phyloP scores from a whole-genome alignment of 1,140 invertebrate genomes.

The Lanistes nyassanus region DNA sequence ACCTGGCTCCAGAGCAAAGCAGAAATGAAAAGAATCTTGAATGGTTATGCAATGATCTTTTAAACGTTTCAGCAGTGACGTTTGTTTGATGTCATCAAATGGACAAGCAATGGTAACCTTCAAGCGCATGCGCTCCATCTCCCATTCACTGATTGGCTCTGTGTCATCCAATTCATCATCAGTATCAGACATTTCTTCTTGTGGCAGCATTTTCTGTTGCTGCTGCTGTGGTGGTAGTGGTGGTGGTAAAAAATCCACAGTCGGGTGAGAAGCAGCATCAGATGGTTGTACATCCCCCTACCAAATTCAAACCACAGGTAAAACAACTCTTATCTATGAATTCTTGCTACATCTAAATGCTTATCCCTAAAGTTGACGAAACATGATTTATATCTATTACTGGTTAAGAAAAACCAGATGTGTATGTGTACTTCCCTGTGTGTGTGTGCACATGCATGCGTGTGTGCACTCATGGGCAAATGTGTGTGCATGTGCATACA shows the following conservation, averaged over 20 bases:
- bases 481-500: no score
- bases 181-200: slow-evolving; percentile 13
- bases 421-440: no score
- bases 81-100: not conserved
- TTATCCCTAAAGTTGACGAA: no score
- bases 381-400: no score
- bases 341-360: no score
- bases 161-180: slow-evolving; percentile 43
- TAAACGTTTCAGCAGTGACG: not conserved
- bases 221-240: not conserved
- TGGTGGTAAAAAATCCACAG: not conserved
- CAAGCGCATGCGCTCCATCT: slow-evolving; percentile 39
- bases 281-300: slow-evolving; percentile 36
- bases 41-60: not conserved
- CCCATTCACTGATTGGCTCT: slow-evolving; percentile 54
- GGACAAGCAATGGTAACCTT: slow-evolving; percentile 29
- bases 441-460: no score
- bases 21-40: not conserved
- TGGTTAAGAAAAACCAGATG: no score
- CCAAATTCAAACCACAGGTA: not conserved
- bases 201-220: not conserved
- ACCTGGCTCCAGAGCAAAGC: no score
- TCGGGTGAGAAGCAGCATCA: not conserved
- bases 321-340: no score
- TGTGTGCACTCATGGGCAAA: no score